Percentiles rank a stretch among this genome's conserved stretches.
These are phyloP conservation scores for Deladenus siricidicola DNA, from an alignment of 2,888 invertebrate species.

Conservation along the genomic window DNA sequence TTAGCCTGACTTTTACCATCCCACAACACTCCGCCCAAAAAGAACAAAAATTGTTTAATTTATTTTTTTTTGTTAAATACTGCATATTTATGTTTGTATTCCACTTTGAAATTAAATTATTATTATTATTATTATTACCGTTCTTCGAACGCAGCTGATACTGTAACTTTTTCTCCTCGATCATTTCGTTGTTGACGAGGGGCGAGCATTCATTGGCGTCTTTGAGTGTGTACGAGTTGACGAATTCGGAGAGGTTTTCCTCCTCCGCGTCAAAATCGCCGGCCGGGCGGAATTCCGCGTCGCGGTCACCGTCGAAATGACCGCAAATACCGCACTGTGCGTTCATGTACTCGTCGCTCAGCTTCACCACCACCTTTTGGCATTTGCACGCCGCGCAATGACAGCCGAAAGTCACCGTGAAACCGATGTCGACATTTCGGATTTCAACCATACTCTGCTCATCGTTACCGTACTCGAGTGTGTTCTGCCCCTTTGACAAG, in stretches of 20 bases:
- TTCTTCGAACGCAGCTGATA: too few relatives aligned
- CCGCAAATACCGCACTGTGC: constrained; percentile 51
- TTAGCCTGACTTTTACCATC: too few relatives aligned
- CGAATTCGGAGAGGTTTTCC: not conserved
- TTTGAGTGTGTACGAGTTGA: not conserved
- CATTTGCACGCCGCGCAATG: constrained; percentile 30
- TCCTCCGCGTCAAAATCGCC: not conserved
- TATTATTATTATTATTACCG: too few relatives aligned
- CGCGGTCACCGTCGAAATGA: constrained; percentile 41
- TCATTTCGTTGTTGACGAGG: too few relatives aligned
- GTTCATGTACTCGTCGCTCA: constrained; percentile 35
- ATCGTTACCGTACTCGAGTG: constrained; percentile 15
- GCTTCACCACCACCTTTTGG: constrained; percentile 29
- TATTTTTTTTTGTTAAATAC: too few relatives aligned
- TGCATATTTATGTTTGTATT: too few relatives aligned
- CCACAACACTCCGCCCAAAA: too few relatives aligned
- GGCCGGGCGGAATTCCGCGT: constrained; percentile 25
- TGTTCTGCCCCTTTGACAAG: not conserved
- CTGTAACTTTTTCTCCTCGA: too few relatives aligned
- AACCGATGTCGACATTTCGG: not conserved
- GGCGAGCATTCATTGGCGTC: not conserved
- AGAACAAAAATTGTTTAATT: too few relatives aligned
- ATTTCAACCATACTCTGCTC: constrained; percentile 15
- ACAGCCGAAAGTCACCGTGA: constrained; percentile 26
- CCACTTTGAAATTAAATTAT: too few relatives aligned